A percentile compares a stretch with the other conserved stretches of the same genome.
These are phyloP conservation scores for Tinea trinotella DNA, from an alignment of 2,888 invertebrate species.

Conservation along the genomic window DNA sequence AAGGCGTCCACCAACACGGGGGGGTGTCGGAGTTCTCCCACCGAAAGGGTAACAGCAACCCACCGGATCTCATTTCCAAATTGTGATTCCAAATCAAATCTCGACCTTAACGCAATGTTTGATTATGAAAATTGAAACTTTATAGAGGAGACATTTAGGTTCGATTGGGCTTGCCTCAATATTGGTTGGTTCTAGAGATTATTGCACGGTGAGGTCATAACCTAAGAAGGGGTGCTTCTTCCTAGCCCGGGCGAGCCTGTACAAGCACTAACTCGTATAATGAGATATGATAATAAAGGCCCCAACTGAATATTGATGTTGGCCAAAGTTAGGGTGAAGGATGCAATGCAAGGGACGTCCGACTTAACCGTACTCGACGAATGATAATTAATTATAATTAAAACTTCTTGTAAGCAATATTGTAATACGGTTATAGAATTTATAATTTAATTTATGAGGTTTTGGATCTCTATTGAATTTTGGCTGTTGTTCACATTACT, in stretches of 20 bases:
- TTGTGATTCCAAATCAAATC: constrained; percentile 66
- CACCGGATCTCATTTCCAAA: constrained; percentile 70
- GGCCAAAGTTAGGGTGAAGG: constrained; percentile 45
- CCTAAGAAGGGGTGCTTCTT: constrained; percentile 49
- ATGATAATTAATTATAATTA: constrained; percentile 29
- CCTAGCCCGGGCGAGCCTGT: constrained; percentile 35
- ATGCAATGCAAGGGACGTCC: constrained; percentile 43
- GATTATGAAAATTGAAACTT: constrained; percentile 31
- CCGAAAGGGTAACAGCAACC: constrained; percentile 57
- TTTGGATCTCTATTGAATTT: too few species aligned
- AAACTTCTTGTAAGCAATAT: constrained; percentile 20
- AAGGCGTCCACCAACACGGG: constrained; percentile 42
- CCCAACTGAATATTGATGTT: constrained; percentile 68
- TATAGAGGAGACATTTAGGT: constrained; percentile 32
- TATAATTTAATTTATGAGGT: background rate
- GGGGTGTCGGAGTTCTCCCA: too few species aligned
- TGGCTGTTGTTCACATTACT: too few species aligned
- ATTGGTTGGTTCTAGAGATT: constrained; percentile 32
- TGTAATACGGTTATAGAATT: background rate
- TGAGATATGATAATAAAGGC: constrained; percentile 73
- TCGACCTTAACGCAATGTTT: constrained; percentile 51
- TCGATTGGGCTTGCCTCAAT: constrained; percentile 22
- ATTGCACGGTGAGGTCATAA: constrained; percentile 49
- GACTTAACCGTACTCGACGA: constrained; percentile 43
- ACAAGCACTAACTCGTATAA: constrained; percentile 71